Conservation (phyloP, 2,113 vertebrate species). For the Micronycteris hirsuta region DNA sequence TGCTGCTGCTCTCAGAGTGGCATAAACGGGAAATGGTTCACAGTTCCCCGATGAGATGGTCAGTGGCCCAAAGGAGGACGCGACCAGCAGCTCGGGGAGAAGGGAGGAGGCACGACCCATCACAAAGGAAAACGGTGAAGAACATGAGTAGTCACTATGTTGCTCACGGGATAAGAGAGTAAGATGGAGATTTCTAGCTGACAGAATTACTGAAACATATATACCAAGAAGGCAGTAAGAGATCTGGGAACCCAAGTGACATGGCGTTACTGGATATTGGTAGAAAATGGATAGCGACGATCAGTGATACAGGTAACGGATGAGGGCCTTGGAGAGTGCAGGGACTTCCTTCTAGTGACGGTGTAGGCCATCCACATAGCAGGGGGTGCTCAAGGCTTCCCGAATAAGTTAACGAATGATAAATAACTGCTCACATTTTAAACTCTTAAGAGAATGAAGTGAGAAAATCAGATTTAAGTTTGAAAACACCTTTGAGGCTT, state of each 20-base stretch:
- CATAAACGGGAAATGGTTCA: not conserved
- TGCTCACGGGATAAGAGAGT: not conserved
- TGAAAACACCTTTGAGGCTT: not conserved
- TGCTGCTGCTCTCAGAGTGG: not conserved
- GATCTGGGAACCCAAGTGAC: not conserved
- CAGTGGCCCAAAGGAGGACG: not conserved
- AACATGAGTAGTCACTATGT: not conserved
- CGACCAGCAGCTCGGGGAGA: not conserved
- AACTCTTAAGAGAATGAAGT: not conserved
- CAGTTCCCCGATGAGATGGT: not conserved
- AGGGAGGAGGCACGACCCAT: not conserved
- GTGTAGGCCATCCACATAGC: not conserved
- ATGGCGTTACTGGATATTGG: not conserved
- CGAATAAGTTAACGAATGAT: not conserved
- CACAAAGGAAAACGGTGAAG: not conserved
- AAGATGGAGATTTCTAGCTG: not conserved
- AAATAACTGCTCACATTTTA: not conserved
- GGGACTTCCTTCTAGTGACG: not conserved
- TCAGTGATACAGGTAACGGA: not conserved
- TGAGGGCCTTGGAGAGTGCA: not conserved
- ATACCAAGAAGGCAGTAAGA: not conserved
- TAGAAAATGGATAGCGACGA: not conserved
- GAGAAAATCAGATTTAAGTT: not conserved
- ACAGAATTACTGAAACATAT: not conserved
- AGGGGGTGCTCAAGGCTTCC: not conserved